phyloP scores from a whole-genome alignment of 1,140 invertebrate species.

The Parasteatoda tepidariorum region DNA sequence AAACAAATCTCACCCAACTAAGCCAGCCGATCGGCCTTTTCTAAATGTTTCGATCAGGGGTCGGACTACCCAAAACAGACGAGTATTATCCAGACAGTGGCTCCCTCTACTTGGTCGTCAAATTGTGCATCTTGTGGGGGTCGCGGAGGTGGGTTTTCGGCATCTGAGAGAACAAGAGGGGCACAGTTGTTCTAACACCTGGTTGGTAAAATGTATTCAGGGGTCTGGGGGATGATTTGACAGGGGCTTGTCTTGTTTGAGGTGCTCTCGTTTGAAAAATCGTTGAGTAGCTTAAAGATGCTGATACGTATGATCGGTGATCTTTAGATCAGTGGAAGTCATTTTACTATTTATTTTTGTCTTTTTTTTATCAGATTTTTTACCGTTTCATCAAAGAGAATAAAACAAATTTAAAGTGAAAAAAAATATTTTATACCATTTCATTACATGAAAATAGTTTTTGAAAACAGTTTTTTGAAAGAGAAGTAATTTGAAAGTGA shows the following conservation, averaged over 20 bases:
- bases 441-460: too few relatives aligned
- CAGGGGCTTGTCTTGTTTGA: background rate
- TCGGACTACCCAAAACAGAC: background rate
- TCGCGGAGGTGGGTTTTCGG: background rate
- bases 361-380: too few relatives aligned
- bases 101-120: conserved; percentile 4
- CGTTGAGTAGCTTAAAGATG: background rate
- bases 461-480: too few relatives aligned
- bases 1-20: background rate
- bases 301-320: background rate
- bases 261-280: background rate
- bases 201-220: conserved; percentile 24
- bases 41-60: conserved; percentile 14
- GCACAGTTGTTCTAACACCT: conserved; percentile 43
- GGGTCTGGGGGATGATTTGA: background rate
- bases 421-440: too few relatives aligned
- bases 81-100: background rate
- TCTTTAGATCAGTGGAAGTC: background rate
- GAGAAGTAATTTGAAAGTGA: too few relatives aligned
- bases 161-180: conserved; percentile 5
- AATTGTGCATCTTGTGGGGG: background rate
- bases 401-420: too few relatives aligned
- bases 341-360: too few relatives aligned
- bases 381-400: too few relatives aligned
- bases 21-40: conserved; percentile 18